Evolutionary conservation across 2,888 invertebrate species (phyloP).

Genomic region (Rugalucina vietnamica): DNA sequence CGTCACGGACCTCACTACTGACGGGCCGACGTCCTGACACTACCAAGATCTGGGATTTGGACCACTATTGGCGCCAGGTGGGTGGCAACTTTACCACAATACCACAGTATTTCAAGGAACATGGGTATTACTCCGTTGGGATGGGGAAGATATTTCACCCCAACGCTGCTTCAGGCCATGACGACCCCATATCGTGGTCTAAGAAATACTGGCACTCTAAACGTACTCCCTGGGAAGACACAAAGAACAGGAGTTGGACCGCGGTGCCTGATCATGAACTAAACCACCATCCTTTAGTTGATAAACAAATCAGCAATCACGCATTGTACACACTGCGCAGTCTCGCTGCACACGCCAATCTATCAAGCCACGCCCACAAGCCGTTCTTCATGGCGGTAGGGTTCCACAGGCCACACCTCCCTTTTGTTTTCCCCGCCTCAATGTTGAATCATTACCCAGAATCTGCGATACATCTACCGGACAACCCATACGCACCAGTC

Average conservation of each 20-base stretch:
- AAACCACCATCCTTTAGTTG: neutral
- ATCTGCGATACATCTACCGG: conserved; percentile 49
- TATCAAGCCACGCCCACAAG: neutral
- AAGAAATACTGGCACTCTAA: neutral
- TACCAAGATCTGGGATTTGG: conserved; percentile 50
- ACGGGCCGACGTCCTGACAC: conserved; percentile 61
- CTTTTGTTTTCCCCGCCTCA: conserved; percentile 79
- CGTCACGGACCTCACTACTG: conserved; percentile 86
- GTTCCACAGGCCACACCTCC: neutral
- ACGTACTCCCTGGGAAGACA: neutral
- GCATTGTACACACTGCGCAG: neutral
- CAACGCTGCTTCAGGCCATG: neutral
- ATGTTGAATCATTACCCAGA: conserved; percentile 87
- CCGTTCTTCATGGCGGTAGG: conserved; percentile 11
- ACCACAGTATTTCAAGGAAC: conserved; percentile 18
- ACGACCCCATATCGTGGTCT: conserved; percentile 17
- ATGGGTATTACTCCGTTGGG: conserved; percentile 1
- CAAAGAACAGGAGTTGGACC: neutral
- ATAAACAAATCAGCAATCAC: neutral
- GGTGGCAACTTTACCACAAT: conserved; percentile 58
- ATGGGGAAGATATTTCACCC: conserved; percentile 9
- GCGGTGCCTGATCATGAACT: conserved; percentile 4
- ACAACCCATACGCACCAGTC: conserved; percentile 62
- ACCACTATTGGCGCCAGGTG: conserved; percentile 40
- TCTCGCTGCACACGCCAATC: neutral